Evolutionary conservation across 2,113 vertebrate species (phyloP).

Genomic region (Meriones unguiculatus): DNA sequence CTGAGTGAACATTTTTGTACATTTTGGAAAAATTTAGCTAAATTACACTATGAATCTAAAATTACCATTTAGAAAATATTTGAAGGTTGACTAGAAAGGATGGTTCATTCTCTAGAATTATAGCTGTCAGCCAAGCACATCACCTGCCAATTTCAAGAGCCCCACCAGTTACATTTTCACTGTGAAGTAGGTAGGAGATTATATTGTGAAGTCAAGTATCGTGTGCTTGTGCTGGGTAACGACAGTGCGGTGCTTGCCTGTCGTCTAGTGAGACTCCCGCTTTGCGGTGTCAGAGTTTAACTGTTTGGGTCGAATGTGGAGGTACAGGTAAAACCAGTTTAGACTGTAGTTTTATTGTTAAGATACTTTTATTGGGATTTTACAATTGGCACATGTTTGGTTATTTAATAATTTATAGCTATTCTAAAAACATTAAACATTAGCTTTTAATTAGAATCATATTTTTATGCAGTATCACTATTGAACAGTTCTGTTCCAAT

Average conservation of each 20-base stretch:
- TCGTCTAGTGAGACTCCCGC: not conserved
- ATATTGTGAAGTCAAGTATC: constrained; percentile 53
- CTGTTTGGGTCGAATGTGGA: constrained; percentile 48
- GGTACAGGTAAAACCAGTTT: constrained; percentile 7
- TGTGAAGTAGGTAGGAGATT: constrained; percentile 47
- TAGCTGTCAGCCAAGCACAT: constrained; percentile 63
- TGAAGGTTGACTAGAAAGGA: constrained; percentile 66
- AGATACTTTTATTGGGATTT: constrained; percentile 55
- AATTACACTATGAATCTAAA: constrained; percentile 63
- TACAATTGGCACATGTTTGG: constrained; percentile 51
- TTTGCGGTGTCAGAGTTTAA: constrained; percentile 45
- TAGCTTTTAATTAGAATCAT: constrained; percentile 50
- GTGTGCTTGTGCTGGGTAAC: not conserved
- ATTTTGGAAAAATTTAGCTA: constrained; percentile 64
- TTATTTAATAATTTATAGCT: constrained; percentile 1
- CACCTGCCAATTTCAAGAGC: constrained; percentile 65
- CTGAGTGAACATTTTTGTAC: constrained; percentile 55
- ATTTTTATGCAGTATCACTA: constrained; percentile 1
- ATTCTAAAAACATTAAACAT: not conserved
- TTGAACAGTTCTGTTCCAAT: constrained; percentile 20
- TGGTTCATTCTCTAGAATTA: constrained; percentile 73
- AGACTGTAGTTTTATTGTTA: not conserved
- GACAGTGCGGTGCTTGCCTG: constrained; percentile 43
- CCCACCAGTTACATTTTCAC: constrained; percentile 43
- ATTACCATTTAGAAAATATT: constrained; percentile 72